phyloP scores from a whole-genome alignment of 2,113 vertebrate genomes.

The Scolopax mira region DNA sequence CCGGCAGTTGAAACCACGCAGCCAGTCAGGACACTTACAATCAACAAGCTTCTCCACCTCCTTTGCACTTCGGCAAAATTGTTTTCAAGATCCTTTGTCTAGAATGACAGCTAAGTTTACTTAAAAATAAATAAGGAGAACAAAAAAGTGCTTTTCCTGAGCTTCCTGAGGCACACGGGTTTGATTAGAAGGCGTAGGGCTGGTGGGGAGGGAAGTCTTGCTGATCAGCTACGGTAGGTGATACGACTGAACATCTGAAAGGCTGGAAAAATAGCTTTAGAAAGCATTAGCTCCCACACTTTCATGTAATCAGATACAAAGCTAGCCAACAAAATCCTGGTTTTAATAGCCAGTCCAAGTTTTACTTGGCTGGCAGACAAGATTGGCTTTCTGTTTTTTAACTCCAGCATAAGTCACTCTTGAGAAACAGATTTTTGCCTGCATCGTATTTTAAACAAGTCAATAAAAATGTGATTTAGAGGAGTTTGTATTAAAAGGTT shows the following conservation, averaged over 20 bases:
- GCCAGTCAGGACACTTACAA: background rate
- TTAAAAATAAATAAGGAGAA: background rate
- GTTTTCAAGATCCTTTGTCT: background rate
- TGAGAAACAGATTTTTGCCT: conserved; percentile 39
- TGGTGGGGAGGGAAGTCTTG: background rate
- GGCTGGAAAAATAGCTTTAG: conserved; percentile 22
- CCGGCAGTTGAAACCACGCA: background rate
- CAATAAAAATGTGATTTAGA: conserved; percentile 1
- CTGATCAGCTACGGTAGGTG: background rate
- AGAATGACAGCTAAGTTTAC: background rate
- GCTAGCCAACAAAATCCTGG: conserved; percentile 38
- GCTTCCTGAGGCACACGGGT: background rate
- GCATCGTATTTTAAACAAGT: conserved; percentile 26
- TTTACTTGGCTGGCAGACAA: conserved; percentile 43
- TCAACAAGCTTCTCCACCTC: background rate
- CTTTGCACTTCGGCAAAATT: background rate
- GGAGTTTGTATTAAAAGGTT: background rate
- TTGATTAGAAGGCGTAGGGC: background rate
- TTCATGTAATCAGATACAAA: conserved; percentile 30
- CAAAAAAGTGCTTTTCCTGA: conserved; percentile 2
- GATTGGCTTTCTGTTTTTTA: conserved; percentile 40
- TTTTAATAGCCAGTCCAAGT: conserved; percentile 50
- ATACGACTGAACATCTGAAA: background rate
- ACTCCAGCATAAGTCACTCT: conserved; percentile 21
- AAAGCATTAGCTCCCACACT: conserved; percentile 18